A percentile compares a stretch with the other conserved stretches of the same genome.
Conservation (phyloP, 2,888 invertebrate genomes). For the Ectropis crepuscularia region DNA sequence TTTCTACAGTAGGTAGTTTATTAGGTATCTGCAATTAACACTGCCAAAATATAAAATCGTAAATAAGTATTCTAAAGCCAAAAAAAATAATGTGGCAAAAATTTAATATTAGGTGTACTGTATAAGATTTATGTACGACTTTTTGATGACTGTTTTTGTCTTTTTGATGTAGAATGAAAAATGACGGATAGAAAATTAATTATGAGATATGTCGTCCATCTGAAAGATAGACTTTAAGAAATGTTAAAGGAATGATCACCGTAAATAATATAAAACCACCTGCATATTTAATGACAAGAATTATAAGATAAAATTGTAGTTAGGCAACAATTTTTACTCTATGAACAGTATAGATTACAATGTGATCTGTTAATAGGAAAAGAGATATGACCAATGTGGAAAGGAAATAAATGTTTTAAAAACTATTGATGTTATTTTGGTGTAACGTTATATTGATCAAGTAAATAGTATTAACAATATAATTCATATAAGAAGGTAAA, state of each 20-base stretch:
- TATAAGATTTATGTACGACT: slow-evolving; percentile 76
- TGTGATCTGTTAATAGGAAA: slow-evolving; percentile 72
- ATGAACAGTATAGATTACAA: slow-evolving; percentile 57
- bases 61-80: slow-evolving; percentile 58
- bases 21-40: slow-evolving; percentile 68
- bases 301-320: slow-evolving; percentile 51
- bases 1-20: slow-evolving; percentile 45
- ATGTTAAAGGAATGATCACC: slow-evolving; percentile 47
- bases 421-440: slow-evolving; percentile 65
- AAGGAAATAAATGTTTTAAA: slow-evolving; percentile 80
- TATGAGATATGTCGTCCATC: slow-evolving; percentile 66
- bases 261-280: slow-evolving; percentile 36
- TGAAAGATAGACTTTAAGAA: slow-evolving; percentile 50
- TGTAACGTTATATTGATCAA: slow-evolving; percentile 54
- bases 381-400: slow-evolving; percentile 79
- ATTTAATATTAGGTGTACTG: slow-evolving; percentile 58
- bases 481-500: neutral
- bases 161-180: slow-evolving; percentile 55
- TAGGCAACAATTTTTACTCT: slow-evolving; percentile 57
- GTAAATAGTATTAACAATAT: slow-evolving; percentile 38
- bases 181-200: slow-evolving; percentile 50
- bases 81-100: slow-evolving; percentile 56
- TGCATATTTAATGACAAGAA: slow-evolving; percentile 31
- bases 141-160: slow-evolving; percentile 78
- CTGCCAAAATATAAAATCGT: slow-evolving; percentile 77